Conservation (phyloP, 2,797 vertebrate species). For the Poeciliopsis presidionis region DNA sequence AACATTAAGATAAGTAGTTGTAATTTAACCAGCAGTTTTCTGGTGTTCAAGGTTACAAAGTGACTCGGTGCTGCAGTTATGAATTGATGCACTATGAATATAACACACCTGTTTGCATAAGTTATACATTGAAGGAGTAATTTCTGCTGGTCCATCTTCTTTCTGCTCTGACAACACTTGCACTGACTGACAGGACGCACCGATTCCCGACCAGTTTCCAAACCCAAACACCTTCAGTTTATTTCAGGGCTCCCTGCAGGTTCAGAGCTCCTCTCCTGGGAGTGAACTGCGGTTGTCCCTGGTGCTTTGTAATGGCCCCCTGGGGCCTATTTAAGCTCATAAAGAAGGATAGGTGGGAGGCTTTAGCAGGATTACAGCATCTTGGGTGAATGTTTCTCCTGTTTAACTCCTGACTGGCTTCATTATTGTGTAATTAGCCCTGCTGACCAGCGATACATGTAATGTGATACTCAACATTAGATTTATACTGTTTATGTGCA, state of each 20-base stretch:
- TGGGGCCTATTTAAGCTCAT: slow-evolving; percentile 73
- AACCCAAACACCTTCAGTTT: slow-evolving; percentile 16
- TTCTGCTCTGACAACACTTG: slow-evolving; percentile 1
- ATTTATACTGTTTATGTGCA: slow-evolving; percentile 26
- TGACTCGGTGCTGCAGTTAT: not conserved
- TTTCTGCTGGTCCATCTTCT: slow-evolving; percentile 13
- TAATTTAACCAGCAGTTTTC: not conserved
- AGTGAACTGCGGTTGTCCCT: slow-evolving; percentile 54
- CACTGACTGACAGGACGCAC: not conserved
- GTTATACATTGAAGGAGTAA: not conserved
- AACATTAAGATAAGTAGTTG: not conserved
- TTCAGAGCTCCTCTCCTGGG: slow-evolving; percentile 23
- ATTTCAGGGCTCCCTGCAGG: slow-evolving; percentile 2
- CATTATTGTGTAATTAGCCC: slow-evolving; percentile 70
- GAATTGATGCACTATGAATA: slow-evolving; percentile 4
- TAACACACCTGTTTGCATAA: slow-evolving; percentile 18
- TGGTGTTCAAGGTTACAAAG: slow-evolving; percentile 1
- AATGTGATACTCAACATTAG: slow-evolving; percentile 49
- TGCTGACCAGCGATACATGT: slow-evolving; percentile 33
- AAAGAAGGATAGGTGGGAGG: slow-evolving; percentile 63
- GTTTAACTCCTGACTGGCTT: slow-evolving; percentile 67
- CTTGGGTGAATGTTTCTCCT: slow-evolving; percentile 53
- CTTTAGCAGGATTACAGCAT: slow-evolving; percentile 64
- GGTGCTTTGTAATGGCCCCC: slow-evolving; percentile 65
- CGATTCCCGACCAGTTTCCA: slow-evolving; percentile 26